phyloP scores from a whole-genome alignment of 2,113 vertebrate species.

The Notarius lentiginosus region DNA sequence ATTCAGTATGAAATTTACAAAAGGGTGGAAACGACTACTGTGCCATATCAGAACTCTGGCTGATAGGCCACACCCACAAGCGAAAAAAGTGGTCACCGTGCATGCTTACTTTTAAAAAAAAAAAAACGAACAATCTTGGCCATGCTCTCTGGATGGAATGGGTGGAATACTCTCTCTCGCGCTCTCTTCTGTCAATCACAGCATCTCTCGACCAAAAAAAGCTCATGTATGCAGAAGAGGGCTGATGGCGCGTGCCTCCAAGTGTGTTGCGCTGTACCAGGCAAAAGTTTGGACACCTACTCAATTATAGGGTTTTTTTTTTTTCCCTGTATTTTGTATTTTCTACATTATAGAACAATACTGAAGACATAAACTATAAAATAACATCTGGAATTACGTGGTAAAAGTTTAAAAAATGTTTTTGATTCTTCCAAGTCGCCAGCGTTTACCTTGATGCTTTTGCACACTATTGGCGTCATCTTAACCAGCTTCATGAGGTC shows the following conservation, averaged over 20 bases:
- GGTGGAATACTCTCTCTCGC: background rate
- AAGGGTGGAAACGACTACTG: background rate
- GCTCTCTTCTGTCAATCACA: background rate
- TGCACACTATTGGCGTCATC: no score
- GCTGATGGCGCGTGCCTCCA: background rate
- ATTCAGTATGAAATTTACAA: background rate
- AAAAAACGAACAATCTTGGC: background rate
- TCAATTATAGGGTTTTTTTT: no score
- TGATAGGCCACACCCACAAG: background rate
- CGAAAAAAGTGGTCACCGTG: background rate
- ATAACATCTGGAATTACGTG: no score
- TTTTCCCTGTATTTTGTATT: no score
- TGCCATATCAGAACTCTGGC: background rate
- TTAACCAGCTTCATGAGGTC: no score
- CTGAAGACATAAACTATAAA: no score
- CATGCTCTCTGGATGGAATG: background rate
- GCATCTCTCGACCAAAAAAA: background rate
- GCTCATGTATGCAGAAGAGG: background rate
- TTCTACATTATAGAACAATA: no score
- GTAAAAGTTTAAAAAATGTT: no score
- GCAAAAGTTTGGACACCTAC: no score
- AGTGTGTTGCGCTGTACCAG: background rate
- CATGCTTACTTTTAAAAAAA: no score
- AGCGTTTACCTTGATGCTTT: no score
- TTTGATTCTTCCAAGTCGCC: no score